Percentiles rank a stretch among this genome's conserved stretches.
phyloP scores from a whole-genome alignment of 1,140 invertebrate species.

The Brachionus rubens region DNA sequence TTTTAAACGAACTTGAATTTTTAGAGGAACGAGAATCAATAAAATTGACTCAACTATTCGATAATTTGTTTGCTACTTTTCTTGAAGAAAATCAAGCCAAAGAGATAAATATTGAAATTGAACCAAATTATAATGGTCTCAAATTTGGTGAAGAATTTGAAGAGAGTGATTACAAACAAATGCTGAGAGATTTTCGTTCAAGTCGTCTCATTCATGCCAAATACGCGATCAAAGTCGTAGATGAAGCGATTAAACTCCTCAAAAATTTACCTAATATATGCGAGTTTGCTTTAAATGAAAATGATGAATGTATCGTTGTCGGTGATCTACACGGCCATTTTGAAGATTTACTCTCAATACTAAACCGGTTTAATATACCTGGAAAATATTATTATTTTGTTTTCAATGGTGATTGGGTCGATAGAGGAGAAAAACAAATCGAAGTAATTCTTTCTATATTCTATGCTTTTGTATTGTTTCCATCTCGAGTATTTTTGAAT shows the following conservation, averaged over 20 bases:
- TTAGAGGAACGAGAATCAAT: slow-evolving; percentile 13
- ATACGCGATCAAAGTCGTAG: not conserved
- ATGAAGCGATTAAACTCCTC: not conserved
- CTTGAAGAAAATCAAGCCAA: slow-evolving; percentile 40
- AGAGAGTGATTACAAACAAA: slow-evolving; percentile 32
- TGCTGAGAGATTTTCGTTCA: slow-evolving; percentile 16
- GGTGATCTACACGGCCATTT: slow-evolving; percentile 46
- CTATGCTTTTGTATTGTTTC: slow-evolving; percentile 13
- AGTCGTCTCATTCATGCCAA: not conserved
- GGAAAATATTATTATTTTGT: slow-evolving; percentile 39
- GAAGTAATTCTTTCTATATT: slow-evolving; percentile 20
- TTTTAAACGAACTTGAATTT: slow-evolving; percentile 33
- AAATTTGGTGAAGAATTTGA: slow-evolving; percentile 41
- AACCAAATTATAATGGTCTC: slow-evolving; percentile 22
- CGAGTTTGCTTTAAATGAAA: slow-evolving; percentile 16
- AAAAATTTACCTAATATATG: slow-evolving; percentile 23
- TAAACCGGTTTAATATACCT: slow-evolving; percentile 31
- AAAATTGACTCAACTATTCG: slow-evolving; percentile 2
- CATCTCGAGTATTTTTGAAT: slow-evolving; percentile 40
- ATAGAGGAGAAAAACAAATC: slow-evolving; percentile 40
- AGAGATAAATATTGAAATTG: slow-evolving; percentile 21
- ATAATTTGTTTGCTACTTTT: slow-evolving; percentile 22
- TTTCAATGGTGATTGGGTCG: slow-evolving; percentile 46
- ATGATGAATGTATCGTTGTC: slow-evolving; percentile 50
- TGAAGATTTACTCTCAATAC: slow-evolving; percentile 21